These are phyloP conservation scores for Polyergus mexicanus DNA, from an alignment of 1,140 invertebrate genomes.

Conservation along the genomic window DNA sequence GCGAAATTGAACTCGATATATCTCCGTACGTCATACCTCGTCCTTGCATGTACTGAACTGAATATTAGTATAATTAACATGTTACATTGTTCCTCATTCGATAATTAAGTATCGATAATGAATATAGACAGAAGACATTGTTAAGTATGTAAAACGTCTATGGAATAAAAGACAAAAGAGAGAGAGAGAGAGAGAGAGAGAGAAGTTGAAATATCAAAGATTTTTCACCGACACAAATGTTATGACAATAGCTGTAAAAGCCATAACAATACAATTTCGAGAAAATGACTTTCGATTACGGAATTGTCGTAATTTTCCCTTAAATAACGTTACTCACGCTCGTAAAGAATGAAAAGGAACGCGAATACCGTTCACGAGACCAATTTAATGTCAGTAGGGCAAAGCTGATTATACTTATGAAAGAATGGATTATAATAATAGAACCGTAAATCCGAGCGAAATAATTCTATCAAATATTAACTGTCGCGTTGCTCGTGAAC, in stretches of 20 bases:
- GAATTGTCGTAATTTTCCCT: conserved; percentile 1
- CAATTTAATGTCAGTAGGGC: not conserved
- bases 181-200: too few relatives aligned
- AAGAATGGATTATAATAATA: not conserved
- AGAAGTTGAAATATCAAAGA: not conserved
- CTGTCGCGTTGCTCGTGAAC: not conserved
- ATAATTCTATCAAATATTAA: conserved; percentile 14
- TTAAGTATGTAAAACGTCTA: not conserved
- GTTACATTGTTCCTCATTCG: not conserved
- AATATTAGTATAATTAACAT: not conserved
- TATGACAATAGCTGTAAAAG: not conserved
- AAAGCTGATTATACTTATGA: not conserved
- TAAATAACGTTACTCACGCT: not conserved
- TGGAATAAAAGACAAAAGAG: not conserved
- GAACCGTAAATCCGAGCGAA: not conserved
- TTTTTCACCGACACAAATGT: not conserved
- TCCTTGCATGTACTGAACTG: not conserved
- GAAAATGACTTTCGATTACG: conserved; percentile 8
- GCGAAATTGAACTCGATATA: not conserved
- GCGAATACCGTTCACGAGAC: not conserved
- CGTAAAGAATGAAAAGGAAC: not conserved
- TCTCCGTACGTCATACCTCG: conserved; percentile 3
- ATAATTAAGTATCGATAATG: not conserved
- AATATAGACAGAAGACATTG: not conserved
- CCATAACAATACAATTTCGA: not conserved